phyloP scores from a whole-genome alignment of 2,113 vertebrate genomes.

The Rhadina sibilatrix region DNA sequence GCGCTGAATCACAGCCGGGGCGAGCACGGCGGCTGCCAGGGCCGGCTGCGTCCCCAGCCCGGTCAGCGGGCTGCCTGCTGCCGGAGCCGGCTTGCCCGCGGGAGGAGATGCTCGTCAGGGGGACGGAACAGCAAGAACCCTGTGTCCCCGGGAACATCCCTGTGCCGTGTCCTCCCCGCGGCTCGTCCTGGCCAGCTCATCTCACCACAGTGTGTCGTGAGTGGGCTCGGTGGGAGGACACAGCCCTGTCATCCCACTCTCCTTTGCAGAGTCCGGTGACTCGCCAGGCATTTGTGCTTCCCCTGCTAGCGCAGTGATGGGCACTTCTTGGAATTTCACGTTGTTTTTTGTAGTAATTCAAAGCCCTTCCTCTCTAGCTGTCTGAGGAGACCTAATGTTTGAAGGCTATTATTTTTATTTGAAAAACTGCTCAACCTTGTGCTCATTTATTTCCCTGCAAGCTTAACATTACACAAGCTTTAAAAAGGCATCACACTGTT shows the following conservation, averaged over 20 bases:
- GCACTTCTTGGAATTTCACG: background rate
- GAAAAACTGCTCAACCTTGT: background rate
- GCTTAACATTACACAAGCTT: background rate
- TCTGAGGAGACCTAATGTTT: background rate
- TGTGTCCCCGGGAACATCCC: background rate
- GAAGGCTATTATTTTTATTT: background rate
- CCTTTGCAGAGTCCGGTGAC: background rate
- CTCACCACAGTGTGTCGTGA: background rate
- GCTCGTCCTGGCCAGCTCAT: background rate
- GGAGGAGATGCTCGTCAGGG: background rate
- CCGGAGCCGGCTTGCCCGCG: background rate
- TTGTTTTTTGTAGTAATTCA: background rate
- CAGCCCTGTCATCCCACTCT: background rate
- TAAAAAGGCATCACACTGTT: background rate
- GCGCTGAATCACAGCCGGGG: background rate
- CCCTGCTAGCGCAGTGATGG: too few species aligned
- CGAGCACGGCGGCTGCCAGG: background rate
- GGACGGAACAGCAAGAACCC: background rate
- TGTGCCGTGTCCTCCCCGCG: background rate
- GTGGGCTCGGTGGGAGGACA: background rate
- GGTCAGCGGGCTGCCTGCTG: background rate
- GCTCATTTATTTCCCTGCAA: background rate
- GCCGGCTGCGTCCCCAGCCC: background rate
- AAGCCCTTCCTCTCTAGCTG: background rate
- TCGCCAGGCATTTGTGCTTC: background rate